Evolutionary conservation across 2,113 vertebrate species (phyloP).

Genomic region (Theristicus caerulescens): DNA sequence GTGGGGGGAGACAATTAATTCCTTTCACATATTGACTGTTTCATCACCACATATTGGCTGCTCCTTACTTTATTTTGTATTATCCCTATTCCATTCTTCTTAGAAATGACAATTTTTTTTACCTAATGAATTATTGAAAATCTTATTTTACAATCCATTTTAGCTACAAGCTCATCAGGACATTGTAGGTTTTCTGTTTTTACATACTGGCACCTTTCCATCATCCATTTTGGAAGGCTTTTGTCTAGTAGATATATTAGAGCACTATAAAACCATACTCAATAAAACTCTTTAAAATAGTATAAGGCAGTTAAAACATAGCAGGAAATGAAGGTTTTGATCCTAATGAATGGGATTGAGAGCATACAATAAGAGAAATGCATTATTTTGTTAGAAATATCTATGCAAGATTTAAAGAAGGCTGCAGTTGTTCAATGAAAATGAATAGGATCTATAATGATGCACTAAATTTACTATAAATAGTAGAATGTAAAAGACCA

Average conservation of each 20-base stretch:
- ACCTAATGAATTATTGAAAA: background rate
- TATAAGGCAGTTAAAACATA: background rate
- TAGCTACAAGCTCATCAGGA: background rate
- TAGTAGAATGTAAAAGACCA: constrained; percentile 1
- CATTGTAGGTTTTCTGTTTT: background rate
- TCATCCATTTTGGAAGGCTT: background rate
- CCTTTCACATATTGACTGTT: background rate
- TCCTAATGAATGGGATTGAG: background rate
- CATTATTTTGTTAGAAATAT: constrained; percentile 13
- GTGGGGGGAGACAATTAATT: background rate
- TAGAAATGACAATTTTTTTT: background rate
- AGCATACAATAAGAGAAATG: constrained; percentile 8
- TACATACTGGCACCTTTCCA: background rate
- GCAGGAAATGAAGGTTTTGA: background rate
- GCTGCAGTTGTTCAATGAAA: constrained; percentile 37
- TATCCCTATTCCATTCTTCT: background rate
- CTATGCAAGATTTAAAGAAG: constrained; percentile 32
- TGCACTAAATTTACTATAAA: constrained; percentile 12
- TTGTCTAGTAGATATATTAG: background rate
- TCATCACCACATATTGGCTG: background rate
- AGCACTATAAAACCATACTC: background rate
- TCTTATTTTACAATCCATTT: background rate
- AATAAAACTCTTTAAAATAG: background rate
- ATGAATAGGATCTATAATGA: background rate
- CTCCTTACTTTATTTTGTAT: background rate